Conservation (phyloP, 2,888 invertebrate genomes). For the Drosophila putrida region DNA sequence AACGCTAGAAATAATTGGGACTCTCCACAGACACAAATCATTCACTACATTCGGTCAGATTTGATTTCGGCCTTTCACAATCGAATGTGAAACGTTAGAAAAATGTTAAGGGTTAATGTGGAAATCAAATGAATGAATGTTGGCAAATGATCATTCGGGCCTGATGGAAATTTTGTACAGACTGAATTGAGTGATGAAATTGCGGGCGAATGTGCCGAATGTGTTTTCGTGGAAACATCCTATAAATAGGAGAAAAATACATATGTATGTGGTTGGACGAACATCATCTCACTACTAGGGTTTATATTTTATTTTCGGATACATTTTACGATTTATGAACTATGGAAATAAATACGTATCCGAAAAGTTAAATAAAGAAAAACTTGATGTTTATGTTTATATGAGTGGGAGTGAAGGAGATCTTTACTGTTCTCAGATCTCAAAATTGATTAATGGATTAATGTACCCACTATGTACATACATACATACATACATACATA, state of each 20-base stretch:
- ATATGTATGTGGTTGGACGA: conserved; percentile 16
- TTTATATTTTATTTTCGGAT: conserved; percentile 34
- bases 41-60: too few relatives aligned
- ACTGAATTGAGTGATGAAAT: too few relatives aligned
- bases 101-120: too few relatives aligned
- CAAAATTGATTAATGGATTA: conserved; percentile 54
- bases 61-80: too few relatives aligned
- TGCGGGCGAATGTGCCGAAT: too few relatives aligned
- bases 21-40: too few relatives aligned
- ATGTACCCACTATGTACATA: not conserved
- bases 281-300: conserved; percentile 10
- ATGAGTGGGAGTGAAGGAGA: conserved; percentile 19
- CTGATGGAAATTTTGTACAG: too few relatives aligned
- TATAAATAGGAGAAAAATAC: conserved; percentile 4
- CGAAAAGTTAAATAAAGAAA: conserved; percentile 19
- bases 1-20: not conserved
- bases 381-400: conserved; percentile 38
- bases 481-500: not conserved
- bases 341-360: conserved; percentile 36
- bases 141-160: too few relatives aligned
- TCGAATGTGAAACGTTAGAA: too few relatives aligned
- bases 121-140: too few relatives aligned
- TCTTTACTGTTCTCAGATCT: not conserved
- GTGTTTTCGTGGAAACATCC: too few relatives aligned
- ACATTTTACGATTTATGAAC: conserved; percentile 60